These are phyloP conservation scores for Nipponia nippon DNA, from an alignment of 2,113 vertebrate species.

Conservation along the genomic window DNA sequence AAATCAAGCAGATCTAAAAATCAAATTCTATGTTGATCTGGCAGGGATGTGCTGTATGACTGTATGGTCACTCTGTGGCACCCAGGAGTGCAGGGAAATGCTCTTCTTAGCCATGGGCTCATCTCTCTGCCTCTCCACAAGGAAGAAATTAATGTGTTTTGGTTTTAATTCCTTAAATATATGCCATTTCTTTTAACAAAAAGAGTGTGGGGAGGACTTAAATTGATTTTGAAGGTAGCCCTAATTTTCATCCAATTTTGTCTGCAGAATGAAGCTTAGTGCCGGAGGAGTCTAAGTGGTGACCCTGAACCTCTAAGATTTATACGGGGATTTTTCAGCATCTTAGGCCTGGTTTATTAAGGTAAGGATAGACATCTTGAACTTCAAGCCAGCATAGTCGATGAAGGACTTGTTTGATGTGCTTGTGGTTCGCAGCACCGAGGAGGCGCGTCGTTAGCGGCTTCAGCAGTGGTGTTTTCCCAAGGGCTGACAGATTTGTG, in stretches of 20 bases:
- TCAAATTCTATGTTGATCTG: neutral
- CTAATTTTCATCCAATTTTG: neutral
- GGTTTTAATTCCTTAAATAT: neutral
- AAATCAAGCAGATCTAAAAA: neutral
- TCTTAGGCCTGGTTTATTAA: neutral
- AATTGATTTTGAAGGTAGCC: neutral
- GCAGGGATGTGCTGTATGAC: neutral
- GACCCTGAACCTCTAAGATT: neutral
- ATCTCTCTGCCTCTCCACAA: neutral
- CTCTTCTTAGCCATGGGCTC: neutral
- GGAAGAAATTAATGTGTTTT: neutral
- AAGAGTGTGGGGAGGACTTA: neutral
- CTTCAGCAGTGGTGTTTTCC: neutral
- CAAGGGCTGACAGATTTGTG: slow-evolving; percentile 21
- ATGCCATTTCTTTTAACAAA: neutral
- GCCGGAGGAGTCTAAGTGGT: neutral
- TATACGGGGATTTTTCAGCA: neutral
- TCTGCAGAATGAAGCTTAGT: neutral
- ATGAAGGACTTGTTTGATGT: slow-evolving; percentile 57
- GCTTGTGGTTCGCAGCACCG: neutral
- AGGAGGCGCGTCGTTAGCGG: neutral
- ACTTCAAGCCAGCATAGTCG: slow-evolving; percentile 59
- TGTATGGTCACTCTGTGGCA: fast-evolving
- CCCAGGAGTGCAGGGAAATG: neutral
- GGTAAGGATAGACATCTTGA: neutral